Evolutionary conservation across 1,140 invertebrate genomes (phyloP).

Genomic region (Harlomillsia oculata): DNA sequence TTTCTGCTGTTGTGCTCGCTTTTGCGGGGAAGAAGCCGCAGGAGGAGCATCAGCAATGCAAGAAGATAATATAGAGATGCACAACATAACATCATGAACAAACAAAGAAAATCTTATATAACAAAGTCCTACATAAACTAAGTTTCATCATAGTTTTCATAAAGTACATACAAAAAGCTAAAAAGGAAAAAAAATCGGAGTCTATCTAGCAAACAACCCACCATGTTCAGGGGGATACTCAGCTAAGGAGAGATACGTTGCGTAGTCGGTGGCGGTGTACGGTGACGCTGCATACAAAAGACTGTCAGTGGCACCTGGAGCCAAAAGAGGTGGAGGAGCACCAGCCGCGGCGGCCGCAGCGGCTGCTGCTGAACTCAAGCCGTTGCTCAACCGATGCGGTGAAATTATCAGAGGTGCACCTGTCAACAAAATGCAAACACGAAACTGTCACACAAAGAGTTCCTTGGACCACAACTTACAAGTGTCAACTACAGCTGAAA

Average conservation of each 20-base stretch:
- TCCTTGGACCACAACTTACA: conserved; percentile 39
- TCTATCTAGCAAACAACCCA: conserved; percentile 65
- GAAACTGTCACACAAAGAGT: background rate
- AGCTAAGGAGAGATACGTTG: conserved; percentile 74
- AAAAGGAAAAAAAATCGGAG: conserved; percentile 27
- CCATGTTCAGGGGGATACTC: conserved; percentile 79
- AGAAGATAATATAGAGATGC: no score
- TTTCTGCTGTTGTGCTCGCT: no score
- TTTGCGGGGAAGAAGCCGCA: no score
- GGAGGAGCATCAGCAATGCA: no score
- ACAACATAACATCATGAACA: no score
- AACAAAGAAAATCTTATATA: no score
- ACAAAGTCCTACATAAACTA: no score
- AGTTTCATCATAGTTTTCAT: no score
- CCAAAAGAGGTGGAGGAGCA: conserved; percentile 52
- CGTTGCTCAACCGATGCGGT: conserved; percentile 58
- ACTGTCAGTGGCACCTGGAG: conserved; percentile 51
- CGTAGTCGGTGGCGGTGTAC: conserved; percentile 53
- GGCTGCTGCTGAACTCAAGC: conserved; percentile 61
- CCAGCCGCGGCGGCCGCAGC: conserved; percentile 42
- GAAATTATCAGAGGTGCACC: conserved; percentile 80
- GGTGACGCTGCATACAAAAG: conserved; percentile 70
- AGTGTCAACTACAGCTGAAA: conserved; percentile 47
- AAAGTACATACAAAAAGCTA: background rate
- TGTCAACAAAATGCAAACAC: conserved; percentile 38